Evolutionary conservation across 1,140 invertebrate genomes (phyloP), one percentile per base, ranked within the genome.

Genomic region (Zaprionus ornatus): DNA sequence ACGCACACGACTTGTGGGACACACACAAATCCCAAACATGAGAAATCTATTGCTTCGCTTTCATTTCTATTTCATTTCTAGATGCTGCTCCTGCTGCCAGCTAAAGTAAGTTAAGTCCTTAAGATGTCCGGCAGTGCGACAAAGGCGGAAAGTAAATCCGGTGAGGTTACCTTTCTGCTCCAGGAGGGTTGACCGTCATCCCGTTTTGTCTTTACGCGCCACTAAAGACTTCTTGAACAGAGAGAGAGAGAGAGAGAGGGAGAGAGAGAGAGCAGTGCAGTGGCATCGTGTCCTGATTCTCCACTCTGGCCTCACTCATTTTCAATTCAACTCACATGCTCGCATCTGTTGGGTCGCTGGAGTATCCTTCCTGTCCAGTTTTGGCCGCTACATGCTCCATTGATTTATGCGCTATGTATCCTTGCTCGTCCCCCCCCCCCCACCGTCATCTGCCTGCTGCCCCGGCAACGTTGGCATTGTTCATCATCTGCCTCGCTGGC

Each of bases 1-100:
- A 7, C 13, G 13, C 12, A 19, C 19, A 83, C 74, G 83, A 81
- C 84, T 78, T 88, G 74, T 73, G 83, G 80, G 80, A 83, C 83
- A 69, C 77, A 68, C 81, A 88, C 84, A 88, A 88, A 90, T 90
- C 84, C 85, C 85, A 88, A 84, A 88, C 84, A 88, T 88, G 85
- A 88, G 74, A 88, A 88, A 88, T 88, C 84, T 88, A 88, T 88
- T 88, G 84, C 80, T 65, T 10, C 63, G 65, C 55, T 73, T 63
- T 80, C 76, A 77, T 75, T 79, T 85, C 70, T 50, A 66, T 67
- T 57, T 65, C 62, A 54, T 64, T 45, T 68, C n/a, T 56, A 57
- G n/a, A 25, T 62, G 50, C 40, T 42, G 57, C 23, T 4, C 12
- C 32, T 42, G 63, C 50, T 66, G 23, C 35, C 37, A 42, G 52